These are phyloP conservation scores for Linnaemya vulpina DNA, from an alignment of 2,888 invertebrate species.

Conservation along the genomic window DNA sequence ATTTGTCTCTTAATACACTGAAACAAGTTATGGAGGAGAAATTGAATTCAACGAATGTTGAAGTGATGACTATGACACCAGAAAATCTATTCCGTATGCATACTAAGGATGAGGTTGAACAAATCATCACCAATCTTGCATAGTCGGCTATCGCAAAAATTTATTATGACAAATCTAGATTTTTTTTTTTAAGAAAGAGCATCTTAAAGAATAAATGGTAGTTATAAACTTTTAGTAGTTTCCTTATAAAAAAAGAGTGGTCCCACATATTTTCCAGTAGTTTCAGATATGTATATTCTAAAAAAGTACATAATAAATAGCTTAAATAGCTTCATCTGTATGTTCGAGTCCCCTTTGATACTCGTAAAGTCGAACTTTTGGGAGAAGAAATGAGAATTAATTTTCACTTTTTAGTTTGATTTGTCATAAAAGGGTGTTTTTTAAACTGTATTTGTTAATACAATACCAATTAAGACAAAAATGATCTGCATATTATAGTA, in stretches of 20 bases:
- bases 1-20: slow-evolving; percentile 94
- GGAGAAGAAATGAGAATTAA: too few species aligned
- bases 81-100: slow-evolving; percentile 94
- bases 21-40: slow-evolving; percentile 99
- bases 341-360: too few species aligned
- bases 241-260: neutral
- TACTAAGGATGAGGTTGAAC: slow-evolving; percentile 94
- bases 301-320: too few species aligned
- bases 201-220: slow-evolving; percentile 35
- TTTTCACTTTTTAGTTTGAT: too few species aligned
- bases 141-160: slow-evolving; percentile 80
- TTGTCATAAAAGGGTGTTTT: too few species aligned
- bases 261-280: too few species aligned
- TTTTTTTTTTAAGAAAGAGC: slow-evolving; percentile 43
- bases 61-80: slow-evolving; percentile 97
- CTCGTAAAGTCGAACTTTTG: too few species aligned
- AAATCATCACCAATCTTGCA: slow-evolving; percentile 91
- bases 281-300: too few species aligned
- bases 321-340: too few species aligned
- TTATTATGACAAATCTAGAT: neutral
- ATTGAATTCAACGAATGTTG: slow-evolving; percentile 97
- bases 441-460: too few species aligned
- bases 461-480: too few species aligned
- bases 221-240: slow-evolving; percentile 1
- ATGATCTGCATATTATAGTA: too few species aligned